Base-by-base conservation (phyloP, 2,113 vertebrate species). In the Carollia perspicillata region DNA sequence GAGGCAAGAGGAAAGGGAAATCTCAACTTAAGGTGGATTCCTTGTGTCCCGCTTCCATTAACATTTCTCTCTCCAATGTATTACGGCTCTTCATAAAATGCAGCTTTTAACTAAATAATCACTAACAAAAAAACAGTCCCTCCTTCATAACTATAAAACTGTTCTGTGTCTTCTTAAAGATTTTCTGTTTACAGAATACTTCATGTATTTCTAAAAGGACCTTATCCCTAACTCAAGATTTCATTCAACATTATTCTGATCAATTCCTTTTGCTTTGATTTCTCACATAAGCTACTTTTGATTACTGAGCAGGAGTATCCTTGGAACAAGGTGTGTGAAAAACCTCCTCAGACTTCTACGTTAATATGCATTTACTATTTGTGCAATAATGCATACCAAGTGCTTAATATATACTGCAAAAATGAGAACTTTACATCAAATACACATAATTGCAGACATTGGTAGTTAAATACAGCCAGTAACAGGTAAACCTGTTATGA, bases 61-160 rank as follows among this genome's bases (percentile, higher is more conserved):
- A 86, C 14, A 37, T 58, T 26, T 58, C n/a, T n/a, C 30, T 65
- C 74, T 40, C n/a, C 28, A 28, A 28, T 30, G 60, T 14, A 60
- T 18, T 22, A 28, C 37, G 44, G 51, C 33, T 63, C 55, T 93
- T 74, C 18, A n/a, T 23, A 75, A 75, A 75, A 75, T 81, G 79
- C 37, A 84, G 71, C 71, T 88, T 89, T 96, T 89, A 53, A 44
- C n/a, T 68, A 95, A 88, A 84, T 69, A 85, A 74, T 35, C 35
- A 87, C 55, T 79, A 94, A 92, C 22, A 85, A 6, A 66, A 89
- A 74, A 71, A 9, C n/a, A 53, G 65, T 58, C 10, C 18, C n/a
- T 65, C 18, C 84, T 95, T 66, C 6, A 42, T 35, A 88, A 75
- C 63, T 90, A 75, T 33, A 68, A 74, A 95, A 93, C 35, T 51